Evolutionary conservation across 1,140 invertebrate genomes (phyloP), one percentile per base, ranked within the genome.

Genomic region (Megalonaias nervosa): DNA sequence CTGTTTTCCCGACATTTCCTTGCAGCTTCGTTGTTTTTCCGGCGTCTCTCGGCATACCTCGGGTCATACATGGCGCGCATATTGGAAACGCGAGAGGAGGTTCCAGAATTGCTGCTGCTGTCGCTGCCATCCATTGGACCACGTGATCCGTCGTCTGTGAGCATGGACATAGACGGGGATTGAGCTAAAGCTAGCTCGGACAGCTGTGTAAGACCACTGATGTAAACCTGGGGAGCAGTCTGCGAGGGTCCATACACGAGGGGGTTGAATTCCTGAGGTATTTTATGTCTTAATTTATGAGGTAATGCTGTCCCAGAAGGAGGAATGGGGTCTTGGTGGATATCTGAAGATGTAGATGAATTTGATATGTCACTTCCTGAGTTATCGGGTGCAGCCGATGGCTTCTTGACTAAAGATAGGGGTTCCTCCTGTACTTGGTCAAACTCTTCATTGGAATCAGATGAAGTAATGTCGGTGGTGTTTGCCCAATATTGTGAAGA

Each of bases 1-100:
- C 89, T 75, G 77, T 89, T 90, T 77, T 89, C 88, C 3, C 89
- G 82, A 71, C 88, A 90, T 81, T 86, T 87, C 62, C 88, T 59
- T 13, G 88, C 89, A 26, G 88, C 89, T 74, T 88, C 87, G 79
- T 89, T 90, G 82, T 90, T 89, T 55, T 86, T 72, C 59, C 82
- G 77, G 76, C 85, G 85, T 86, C 86, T 71, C 77, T 89, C 89
- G 6, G 84, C 80, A 79, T 89, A 89, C 70, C 86, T 89, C 4
- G 84, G 86, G 76, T 81, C 84, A 65, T 77, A 82, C 15, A 79
- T 19, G 11, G 83, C 76, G 59, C 81, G 58, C 3, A 74, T 74
- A 64, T 79, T 80, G 38, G 76, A 68, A 55, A 62, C 60, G 38
- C 38, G 38, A 48, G 38, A 48, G 6, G 38, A 48, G 38, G 38